Conservation (phyloP, 2,888 invertebrate genomes). For the Hedychridium roseum region DNA sequence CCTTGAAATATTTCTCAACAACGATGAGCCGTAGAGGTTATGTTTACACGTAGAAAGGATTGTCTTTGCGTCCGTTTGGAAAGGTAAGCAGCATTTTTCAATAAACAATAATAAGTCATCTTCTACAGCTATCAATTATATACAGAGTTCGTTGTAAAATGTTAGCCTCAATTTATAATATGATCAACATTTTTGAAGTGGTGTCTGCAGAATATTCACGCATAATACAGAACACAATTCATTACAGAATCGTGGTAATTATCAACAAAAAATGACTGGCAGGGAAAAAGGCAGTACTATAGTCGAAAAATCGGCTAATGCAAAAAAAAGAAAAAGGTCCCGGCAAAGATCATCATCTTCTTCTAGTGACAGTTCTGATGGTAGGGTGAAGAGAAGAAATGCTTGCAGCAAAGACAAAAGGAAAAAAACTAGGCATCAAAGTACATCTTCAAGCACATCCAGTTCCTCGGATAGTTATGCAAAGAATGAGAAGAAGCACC, state of each 20-base stretch:
- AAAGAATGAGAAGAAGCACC: constrained; percentile 19
- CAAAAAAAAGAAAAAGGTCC: constrained; percentile 30
- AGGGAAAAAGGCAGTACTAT: constrained; percentile 34
- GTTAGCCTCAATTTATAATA: too few species aligned
- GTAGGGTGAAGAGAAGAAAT: constrained; percentile 35
- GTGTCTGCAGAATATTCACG: not conserved
- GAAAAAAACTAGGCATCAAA: constrained; percentile 39
- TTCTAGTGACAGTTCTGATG: constrained; percentile 32
- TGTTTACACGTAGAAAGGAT: too few species aligned
- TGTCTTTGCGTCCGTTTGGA: too few species aligned
- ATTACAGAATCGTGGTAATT: not conserved
- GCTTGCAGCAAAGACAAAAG: constrained; percentile 46
- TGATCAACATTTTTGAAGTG: not conserved
- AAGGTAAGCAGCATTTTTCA: too few species aligned
- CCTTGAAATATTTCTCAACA: too few species aligned
- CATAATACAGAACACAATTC: not conserved
- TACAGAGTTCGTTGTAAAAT: too few species aligned
- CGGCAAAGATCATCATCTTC: constrained; percentile 38
- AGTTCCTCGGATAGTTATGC: constrained; percentile 29
- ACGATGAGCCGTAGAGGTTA: too few species aligned
- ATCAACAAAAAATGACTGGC: constrained; percentile 36
- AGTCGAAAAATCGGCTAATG: constrained; percentile 32
- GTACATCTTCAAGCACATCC: constrained; percentile 39
- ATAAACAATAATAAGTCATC: too few species aligned
- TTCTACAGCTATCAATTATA: too few species aligned